These are phyloP conservation scores for Origma solitaria DNA, from an alignment of 2,113 vertebrate genomes.

Conservation along the genomic window DNA sequence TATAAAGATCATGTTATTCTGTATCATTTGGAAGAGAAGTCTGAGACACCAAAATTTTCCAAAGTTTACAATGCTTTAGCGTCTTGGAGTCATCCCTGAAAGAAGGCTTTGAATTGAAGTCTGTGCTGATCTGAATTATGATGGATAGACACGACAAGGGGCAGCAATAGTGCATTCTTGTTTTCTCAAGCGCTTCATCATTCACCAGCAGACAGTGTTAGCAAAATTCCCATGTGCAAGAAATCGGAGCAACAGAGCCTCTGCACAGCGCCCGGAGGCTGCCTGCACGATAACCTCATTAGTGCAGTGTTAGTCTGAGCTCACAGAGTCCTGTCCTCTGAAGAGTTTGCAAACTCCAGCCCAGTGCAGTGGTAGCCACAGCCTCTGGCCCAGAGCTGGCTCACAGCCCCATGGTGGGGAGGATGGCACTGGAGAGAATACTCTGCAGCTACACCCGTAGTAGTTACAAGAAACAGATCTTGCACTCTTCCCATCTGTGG, in stretches of 20 bases:
- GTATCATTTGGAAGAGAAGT: background rate
- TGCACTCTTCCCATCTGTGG: background rate
- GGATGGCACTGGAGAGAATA: background rate
- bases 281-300: conserved; percentile 16
- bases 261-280: background rate
- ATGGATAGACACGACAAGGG: background rate
- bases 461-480: background rate
- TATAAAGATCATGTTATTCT: background rate
- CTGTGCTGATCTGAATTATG: conserved; percentile 7
- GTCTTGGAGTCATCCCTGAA: background rate
- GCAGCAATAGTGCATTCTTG: conserved; percentile 16
- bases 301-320: background rate
- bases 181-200: conserved; percentile 45
- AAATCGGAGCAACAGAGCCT: background rate
- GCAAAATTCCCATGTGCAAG: conserved; percentile 36
- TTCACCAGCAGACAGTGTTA: conserved; percentile 20
- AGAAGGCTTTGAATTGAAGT: conserved; percentile 4
- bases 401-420: rapidly evolving
- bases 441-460: rapidly evolving
- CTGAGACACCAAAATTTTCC: background rate
- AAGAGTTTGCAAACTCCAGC: background rate
- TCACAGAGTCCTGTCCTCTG: background rate
- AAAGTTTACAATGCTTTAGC: background rate
- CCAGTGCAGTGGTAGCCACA: background rate
- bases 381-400: background rate